phyloP scores from a whole-genome alignment of 2,888 invertebrate genomes.

The Anoplius nigerrimus region DNA sequence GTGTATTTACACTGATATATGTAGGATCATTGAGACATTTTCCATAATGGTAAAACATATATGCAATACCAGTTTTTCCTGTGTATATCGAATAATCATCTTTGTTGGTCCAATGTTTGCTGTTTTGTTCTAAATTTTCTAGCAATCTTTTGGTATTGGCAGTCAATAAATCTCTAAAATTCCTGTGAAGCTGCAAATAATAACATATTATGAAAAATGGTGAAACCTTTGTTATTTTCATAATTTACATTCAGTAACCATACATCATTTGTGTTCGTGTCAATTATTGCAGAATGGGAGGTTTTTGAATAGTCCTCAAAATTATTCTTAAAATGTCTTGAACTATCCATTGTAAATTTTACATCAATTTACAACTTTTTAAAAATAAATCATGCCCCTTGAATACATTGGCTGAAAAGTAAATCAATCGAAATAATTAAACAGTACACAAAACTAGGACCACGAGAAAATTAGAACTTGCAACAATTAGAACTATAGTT shows the following conservation, averaged over 20 bases:
- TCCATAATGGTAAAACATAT: constrained; percentile 79
- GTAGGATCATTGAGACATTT: constrained; percentile 58
- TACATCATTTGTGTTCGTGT: constrained; percentile 23
- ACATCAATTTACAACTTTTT: background rate
- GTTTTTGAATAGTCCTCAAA: constrained; percentile 75
- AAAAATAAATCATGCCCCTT: background rate
- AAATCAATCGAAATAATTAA: background rate
- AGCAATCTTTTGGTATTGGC: constrained; percentile 75
- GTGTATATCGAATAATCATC: constrained; percentile 84
- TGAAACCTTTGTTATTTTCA: constrained; percentile 12
- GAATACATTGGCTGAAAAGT: background rate
- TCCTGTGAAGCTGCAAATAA: constrained; percentile 75
- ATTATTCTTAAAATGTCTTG: constrained; percentile 74
- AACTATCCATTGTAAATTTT: constrained; percentile 34
- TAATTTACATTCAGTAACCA: constrained; percentile 8
- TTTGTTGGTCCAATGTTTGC: constrained; percentile 71
- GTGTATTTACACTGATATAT: constrained; percentile 59
- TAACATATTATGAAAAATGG: no score
- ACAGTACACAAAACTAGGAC: background rate
- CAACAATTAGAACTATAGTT: no score
- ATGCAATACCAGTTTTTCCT: constrained; percentile 84
- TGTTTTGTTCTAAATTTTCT: constrained; percentile 71
- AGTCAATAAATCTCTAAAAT: constrained; percentile 74
- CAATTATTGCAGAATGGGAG: constrained; percentile 40
- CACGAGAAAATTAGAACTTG: no score